Percentiles rank a stretch among this genome's conserved stretches.
phyloP scores from a whole-genome alignment of 2,113 vertebrate genomes.

The Corythaixoides concolor region DNA sequence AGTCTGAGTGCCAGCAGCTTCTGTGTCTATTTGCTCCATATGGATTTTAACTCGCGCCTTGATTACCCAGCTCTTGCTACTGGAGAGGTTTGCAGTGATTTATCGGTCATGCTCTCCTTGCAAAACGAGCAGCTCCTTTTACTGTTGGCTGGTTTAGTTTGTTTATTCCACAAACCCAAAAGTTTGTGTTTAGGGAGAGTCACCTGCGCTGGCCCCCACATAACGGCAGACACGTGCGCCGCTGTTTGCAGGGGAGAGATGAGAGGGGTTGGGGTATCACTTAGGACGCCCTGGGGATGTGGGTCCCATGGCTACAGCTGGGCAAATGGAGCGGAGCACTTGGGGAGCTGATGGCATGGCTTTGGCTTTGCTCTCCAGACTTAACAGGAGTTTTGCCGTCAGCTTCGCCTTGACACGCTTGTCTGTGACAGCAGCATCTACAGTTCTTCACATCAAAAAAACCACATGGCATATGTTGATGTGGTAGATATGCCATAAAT shows the following conservation, averaged over 20 bases:
- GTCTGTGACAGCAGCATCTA: neutral
- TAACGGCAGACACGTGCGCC: neutral
- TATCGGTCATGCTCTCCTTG: neutral
- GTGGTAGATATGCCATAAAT: neutral
- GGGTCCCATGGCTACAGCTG: fast-evolving
- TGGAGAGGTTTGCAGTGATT: neutral
- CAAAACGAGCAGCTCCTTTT: neutral
- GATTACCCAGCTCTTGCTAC: neutral
- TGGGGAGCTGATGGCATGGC: neutral
- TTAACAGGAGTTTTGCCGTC: neutral
- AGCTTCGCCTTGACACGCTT: neutral
- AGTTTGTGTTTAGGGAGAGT: neutral
- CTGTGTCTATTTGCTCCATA: neutral
- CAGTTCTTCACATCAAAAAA: neutral
- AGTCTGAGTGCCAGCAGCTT: neutral
- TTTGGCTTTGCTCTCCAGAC: neutral
- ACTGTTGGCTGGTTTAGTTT: neutral
- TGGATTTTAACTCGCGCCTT: neutral
- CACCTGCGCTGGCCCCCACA: fast-evolving
- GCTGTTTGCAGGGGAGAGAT: neutral
- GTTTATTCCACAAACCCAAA: neutral
- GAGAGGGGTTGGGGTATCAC: neutral
- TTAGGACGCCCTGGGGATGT: fast-evolving
- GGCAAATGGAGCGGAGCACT: neutral
- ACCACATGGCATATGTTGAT: fast-evolving